These are phyloP conservation scores for Arenicola marina DNA, from an alignment of 2,888 invertebrate species.

Conservation along the genomic window DNA sequence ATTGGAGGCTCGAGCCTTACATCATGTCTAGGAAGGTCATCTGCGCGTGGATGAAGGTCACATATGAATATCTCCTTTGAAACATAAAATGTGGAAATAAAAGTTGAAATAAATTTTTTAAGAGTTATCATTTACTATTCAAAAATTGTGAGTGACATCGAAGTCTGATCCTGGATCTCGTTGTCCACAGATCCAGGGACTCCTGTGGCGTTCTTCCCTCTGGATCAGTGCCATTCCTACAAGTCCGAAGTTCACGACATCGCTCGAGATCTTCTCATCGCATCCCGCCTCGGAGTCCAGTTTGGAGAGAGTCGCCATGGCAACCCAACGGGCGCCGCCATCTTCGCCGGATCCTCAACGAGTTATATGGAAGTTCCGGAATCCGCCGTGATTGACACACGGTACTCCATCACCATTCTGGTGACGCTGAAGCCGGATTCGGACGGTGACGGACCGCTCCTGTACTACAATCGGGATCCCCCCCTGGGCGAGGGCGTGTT, in stretches of 20 bases:
- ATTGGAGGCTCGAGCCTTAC: no score
- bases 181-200: neutral
- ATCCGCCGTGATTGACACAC: constrained; percentile 3
- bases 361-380: constrained; percentile 5
- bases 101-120: no score
- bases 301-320: constrained; percentile 7
- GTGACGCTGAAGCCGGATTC: constrained; percentile 6
- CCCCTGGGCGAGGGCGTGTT: neutral
- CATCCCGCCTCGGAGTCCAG: neutral
- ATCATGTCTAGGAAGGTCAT: no score
- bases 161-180: neutral
- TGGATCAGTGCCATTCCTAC: constrained; percentile 18
- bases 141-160: no score
- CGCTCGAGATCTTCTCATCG: neutral
- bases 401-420: constrained; percentile 12
- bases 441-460: neutral
- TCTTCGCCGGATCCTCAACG: neutral
- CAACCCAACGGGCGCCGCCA: constrained; percentile 1
- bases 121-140: no score
- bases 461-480: neutral
- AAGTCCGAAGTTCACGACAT: constrained; percentile 6
- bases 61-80: no score
- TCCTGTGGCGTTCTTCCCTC: constrained; percentile 14
- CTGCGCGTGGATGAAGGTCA: no score
- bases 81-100: no score